Base-by-base conservation (phyloP, 2,888 invertebrate species). In the Lasioglossum marginatum region DNA sequence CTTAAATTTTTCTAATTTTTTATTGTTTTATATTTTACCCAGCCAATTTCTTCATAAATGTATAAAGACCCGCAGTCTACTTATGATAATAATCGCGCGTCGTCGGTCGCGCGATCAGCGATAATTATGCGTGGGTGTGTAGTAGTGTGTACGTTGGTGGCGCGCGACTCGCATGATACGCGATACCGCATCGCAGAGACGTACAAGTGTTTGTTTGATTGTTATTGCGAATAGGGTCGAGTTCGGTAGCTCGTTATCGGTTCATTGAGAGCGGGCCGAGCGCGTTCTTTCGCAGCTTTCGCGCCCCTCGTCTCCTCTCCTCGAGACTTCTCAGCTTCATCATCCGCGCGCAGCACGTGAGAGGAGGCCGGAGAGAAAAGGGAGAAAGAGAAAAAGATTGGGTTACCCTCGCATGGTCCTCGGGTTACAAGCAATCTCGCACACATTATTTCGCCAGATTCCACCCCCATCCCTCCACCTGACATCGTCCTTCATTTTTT, bases 391-490 rank as follows among this genome's bases (percentile, higher is more conserved):
- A 85, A 82, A 87, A 86, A 87, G 92, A 93, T 94, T 93, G 91
- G 92, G 93, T 94, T 94, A 94, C 94, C 89, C 85, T 89, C 85
- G 90, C 87, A 85, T 83, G 90, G 92, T 94, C 94, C 92, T 94
- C 94, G 92, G 92, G 93, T 94, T 94, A 94, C 94, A 94, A 92
- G 90, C 94, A 93, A 94, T 94, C 94, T 94, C 93, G 92, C 92
- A 92, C 92, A 92, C 92, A 92, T 94, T 94, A 93, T 93, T 93
- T 92, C 90, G 90, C 89, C 90, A 87, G 89, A 87, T 91, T 89
- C 86, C 80, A 87, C 81, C 85, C 86, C 86, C 87, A 83, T 81
- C 85, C 82, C 86, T 60, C 81, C 83, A 83, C 82, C 88, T 85
- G 73, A 76, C 79, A 57, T 52, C 52, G 71, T 57, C 72, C 27